A percentile compares a stretch with the other conserved stretches of the same genome.
Conservation (phyloP, 2,113 vertebrate species). For the Saccopteryx leptura region DNA sequence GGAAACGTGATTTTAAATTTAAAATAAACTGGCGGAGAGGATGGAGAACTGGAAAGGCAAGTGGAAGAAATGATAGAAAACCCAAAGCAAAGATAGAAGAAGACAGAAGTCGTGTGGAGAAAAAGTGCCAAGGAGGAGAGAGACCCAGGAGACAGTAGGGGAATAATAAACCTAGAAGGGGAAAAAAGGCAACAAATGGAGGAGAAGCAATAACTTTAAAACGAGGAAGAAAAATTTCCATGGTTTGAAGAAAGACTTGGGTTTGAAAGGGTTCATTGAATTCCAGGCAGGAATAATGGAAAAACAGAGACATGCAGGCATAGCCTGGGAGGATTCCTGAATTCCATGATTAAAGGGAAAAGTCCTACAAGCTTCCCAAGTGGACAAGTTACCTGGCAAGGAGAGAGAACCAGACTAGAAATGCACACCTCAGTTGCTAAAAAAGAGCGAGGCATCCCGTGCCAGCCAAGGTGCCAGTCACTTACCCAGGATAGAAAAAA, state of each 20-base stretch:
- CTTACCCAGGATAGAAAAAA: background rate
- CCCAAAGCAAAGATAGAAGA: background rate
- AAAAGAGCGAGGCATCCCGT: background rate
- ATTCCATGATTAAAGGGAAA: slow-evolving; percentile 73
- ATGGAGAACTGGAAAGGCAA: background rate
- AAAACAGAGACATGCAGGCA: slow-evolving; percentile 70
- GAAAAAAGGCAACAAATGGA: slow-evolving; percentile 39
- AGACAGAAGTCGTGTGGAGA: background rate
- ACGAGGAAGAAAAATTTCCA: slow-evolving; percentile 67
- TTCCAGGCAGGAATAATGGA: slow-evolving; percentile 81
- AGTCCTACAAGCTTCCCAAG: slow-evolving; percentile 29
- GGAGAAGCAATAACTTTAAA: slow-evolving; percentile 53
- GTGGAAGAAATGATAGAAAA: background rate
- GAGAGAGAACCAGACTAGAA: background rate
- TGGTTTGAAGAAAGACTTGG: slow-evolving; percentile 56
- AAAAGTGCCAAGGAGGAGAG: background rate
- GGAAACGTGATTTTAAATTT: slow-evolving; percentile 41
- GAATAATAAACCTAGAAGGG: slow-evolving; percentile 48
- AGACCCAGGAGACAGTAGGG: background rate
- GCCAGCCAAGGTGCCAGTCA: too few relatives aligned
- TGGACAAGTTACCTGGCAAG: background rate
- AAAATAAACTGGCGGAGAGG: background rate
- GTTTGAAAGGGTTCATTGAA: slow-evolving; percentile 63
- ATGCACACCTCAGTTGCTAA: background rate
- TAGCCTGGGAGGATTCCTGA: slow-evolving; percentile 56